Percentiles rank a stretch among this genome's conserved stretches.
Conservation (phyloP, 2,888 invertebrate species). For the Caenorhabditis sp. region DNA sequence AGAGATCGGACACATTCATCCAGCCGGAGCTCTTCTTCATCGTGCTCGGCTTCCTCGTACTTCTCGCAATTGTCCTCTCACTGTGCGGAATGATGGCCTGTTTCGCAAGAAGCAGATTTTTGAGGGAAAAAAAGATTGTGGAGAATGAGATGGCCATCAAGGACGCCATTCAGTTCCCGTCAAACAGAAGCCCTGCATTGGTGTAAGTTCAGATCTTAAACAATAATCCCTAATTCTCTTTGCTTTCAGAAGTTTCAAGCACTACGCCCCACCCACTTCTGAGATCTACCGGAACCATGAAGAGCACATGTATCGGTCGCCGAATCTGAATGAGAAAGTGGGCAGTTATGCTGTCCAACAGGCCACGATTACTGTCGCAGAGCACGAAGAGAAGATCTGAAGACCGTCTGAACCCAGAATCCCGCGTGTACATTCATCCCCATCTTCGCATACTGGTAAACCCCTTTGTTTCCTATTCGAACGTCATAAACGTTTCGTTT, state of each 20-base stretch:
- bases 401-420: neutral
- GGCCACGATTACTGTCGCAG: conserved; percentile 52
- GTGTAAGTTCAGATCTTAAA: conserved; percentile 29
- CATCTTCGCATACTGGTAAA: conserved; percentile 25
- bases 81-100: conserved; percentile 48
- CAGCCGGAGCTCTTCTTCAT: conserved; percentile 48
- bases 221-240: too few species aligned
- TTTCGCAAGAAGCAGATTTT: conserved; percentile 31
- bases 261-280: conserved; percentile 48
- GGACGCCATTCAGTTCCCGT: conserved; percentile 41
- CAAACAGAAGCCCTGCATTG: conserved; percentile 42
- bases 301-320: conserved; percentile 43
- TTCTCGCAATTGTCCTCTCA: conserved; percentile 28
- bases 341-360: conserved; percentile 53
- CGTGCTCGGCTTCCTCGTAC: conserved; percentile 28
- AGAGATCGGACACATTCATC: conserved; percentile 26
- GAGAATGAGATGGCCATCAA: conserved; percentile 53
- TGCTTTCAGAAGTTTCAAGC: conserved; percentile 54
- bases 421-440: conserved; percentile 16
- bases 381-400: conserved; percentile 55
- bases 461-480: neutral
- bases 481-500: neutral
- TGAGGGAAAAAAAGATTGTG: conserved; percentile 15
- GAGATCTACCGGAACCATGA: conserved; percentile 48
- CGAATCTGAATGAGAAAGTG: conserved; percentile 37